Evolutionary conservation across 2,113 vertebrate genomes (phyloP).

Genomic region (Hylia prasina): DNA sequence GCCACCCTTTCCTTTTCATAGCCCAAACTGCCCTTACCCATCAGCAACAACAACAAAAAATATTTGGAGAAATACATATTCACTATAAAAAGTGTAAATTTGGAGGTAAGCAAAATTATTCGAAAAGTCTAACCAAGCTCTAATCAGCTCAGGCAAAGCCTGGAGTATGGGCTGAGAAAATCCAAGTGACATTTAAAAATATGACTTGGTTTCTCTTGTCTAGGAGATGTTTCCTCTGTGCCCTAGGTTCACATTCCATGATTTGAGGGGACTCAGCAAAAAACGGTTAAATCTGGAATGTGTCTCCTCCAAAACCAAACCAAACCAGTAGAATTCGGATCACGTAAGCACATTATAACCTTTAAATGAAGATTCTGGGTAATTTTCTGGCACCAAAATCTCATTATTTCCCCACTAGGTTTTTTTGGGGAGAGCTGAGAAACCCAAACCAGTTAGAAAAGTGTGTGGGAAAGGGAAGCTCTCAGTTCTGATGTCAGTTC

Average conservation of each 20-base stretch:
- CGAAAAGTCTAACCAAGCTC: not conserved
- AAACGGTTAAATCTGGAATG: not conserved
- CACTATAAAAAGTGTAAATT: not conserved
- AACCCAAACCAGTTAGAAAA: not conserved
- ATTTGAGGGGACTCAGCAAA: not conserved
- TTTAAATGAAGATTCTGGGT: not conserved
- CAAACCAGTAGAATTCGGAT: not conserved
- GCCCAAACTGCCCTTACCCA: not conserved
- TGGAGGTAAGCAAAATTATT: not conserved
- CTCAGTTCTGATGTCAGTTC: not conserved
- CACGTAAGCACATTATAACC: not conserved
- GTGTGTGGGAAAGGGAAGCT: not conserved
- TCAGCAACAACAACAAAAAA: not conserved
- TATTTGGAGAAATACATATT: not conserved
- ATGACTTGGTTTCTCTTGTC: not conserved
- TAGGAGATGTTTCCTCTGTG: not conserved
- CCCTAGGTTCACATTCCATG: rapidly evolving
- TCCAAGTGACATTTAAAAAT: not conserved
- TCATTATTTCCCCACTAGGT: rapidly evolving
- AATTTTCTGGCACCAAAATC: not conserved
- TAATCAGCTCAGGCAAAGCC: not conserved
- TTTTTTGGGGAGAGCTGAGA: not conserved
- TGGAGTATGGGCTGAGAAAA: not conserved
- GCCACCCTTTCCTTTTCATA: not conserved
- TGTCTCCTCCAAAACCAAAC: not conserved